A percentile compares a stretch with the other conserved stretches of the same genome.
phyloP scores from a whole-genome alignment of 2,113 vertebrate genomes.

The Atlantisia rogersi region DNA sequence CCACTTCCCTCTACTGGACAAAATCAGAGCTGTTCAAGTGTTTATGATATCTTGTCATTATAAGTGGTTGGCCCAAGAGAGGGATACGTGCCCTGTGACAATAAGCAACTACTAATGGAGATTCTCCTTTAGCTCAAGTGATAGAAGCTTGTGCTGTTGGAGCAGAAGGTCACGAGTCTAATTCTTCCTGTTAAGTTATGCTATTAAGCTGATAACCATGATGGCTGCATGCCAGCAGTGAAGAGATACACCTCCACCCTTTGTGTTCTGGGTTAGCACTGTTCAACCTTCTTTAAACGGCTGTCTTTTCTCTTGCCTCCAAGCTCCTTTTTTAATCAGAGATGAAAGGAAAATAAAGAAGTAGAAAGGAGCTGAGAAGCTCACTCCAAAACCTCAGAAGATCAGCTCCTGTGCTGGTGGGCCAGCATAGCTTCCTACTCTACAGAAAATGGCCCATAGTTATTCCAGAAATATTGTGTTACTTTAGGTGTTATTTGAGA shows the following conservation, averaged over 20 bases:
- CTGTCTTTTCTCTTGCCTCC: neutral
- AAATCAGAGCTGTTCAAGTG: constrained; percentile 65
- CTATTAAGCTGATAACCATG: constrained; percentile 62
- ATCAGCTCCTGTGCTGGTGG: neutral
- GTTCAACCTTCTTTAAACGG: neutral
- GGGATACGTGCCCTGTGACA: constrained; percentile 34
- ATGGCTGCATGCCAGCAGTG: constrained; percentile 52
- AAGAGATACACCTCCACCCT: constrained; percentile 48
- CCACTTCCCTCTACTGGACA: constrained; percentile 69
- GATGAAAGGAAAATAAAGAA: neutral
- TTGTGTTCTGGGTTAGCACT: constrained; percentile 26
- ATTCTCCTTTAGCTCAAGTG: constrained; percentile 58
- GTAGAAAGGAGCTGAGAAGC: neutral
- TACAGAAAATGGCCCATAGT: neutral
- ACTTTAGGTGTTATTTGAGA: neutral
- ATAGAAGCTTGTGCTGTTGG: constrained; percentile 47
- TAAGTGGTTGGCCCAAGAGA: constrained; percentile 64
- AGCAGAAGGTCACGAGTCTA: constrained; percentile 49
- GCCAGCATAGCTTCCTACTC: neutral
- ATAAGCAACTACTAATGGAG: constrained; percentile 61
- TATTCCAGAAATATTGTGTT: neutral
- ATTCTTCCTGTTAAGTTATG: constrained; percentile 59
- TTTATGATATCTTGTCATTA: constrained; percentile 40
- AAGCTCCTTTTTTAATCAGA: neutral
- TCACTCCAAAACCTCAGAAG: neutral